Conservation (phyloP, 2,113 vertebrate species). For the Ploceus nigricollis region DNA sequence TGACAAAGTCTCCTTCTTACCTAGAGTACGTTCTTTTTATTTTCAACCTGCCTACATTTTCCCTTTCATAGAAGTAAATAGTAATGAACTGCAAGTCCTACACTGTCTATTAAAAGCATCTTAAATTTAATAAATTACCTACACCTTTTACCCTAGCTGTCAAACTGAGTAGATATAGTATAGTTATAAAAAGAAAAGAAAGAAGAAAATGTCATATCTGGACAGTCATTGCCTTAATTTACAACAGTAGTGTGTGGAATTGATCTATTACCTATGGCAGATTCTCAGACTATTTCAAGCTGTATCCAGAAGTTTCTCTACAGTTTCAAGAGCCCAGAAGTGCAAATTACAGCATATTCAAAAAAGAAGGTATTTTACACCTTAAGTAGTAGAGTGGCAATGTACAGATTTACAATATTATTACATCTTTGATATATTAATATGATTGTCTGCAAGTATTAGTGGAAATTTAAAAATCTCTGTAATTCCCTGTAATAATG, state of each 20-base stretch:
- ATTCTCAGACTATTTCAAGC: background rate
- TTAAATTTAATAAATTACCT: slow-evolving; percentile 24
- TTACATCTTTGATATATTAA: background rate
- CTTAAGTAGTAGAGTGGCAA: background rate
- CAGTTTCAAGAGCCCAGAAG: background rate
- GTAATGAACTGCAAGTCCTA: background rate
- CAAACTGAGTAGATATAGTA: background rate
- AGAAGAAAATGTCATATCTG: background rate
- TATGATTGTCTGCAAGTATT: background rate
- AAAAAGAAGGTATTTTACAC: background rate
- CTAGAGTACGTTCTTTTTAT: background rate
- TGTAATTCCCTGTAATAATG: background rate
- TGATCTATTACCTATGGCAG: background rate
- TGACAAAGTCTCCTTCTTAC: background rate
- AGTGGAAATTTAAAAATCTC: slow-evolving; percentile 8
- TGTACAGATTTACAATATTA: background rate
- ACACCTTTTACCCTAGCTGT: slow-evolving; percentile 13
- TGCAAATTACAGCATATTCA: background rate
- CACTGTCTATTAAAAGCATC: background rate
- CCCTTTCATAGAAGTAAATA: background rate
- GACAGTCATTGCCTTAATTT: background rate
- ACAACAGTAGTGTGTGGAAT: background rate
- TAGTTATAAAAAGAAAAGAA: background rate
- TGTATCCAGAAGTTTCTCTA: background rate
- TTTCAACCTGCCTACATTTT: background rate